phyloP scores from a whole-genome alignment of 2,797 vertebrate species.

The Gambelia wislizenii region DNA sequence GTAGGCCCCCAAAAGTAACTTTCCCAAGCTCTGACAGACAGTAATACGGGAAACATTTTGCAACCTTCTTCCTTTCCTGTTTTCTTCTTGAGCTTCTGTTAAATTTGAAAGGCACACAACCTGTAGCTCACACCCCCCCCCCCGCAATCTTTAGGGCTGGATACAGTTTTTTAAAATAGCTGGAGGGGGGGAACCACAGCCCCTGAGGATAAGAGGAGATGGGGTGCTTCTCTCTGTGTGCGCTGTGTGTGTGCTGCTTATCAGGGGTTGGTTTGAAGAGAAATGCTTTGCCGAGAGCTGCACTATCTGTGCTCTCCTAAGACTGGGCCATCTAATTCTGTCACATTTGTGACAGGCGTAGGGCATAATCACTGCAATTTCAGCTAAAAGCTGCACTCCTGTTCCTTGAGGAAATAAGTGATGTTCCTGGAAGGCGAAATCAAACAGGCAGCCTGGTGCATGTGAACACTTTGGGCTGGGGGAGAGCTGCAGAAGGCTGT shows the following conservation, averaged over 20 bases:
- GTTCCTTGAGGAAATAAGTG: constrained; percentile 12
- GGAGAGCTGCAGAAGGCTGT: background rate
- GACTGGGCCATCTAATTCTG: background rate
- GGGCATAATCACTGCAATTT: background rate
- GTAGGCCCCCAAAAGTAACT: background rate
- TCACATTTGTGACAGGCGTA: constrained; percentile 15
- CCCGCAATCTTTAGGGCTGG: background rate
- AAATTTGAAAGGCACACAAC: no score
- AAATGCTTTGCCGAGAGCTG: no score
- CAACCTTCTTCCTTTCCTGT: no score
- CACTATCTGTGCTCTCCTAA: rapidly evolving
- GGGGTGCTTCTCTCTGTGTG: no score
- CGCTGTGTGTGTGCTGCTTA: no score
- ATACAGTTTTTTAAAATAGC: background rate
- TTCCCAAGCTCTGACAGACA: background rate
- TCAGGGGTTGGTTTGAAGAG: no score
- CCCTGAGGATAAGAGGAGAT: background rate
- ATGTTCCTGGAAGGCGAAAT: background rate
- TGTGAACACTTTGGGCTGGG: background rate
- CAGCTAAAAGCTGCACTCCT: background rate
- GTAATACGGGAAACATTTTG: background rate
- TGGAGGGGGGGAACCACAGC: background rate
- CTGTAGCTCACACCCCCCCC: background rate
- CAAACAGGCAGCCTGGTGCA: no score
- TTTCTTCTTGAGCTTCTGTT: no score